Evolutionary conservation across 1,140 invertebrate species (phyloP).

Genomic region (Lucilia cuprina): DNA sequence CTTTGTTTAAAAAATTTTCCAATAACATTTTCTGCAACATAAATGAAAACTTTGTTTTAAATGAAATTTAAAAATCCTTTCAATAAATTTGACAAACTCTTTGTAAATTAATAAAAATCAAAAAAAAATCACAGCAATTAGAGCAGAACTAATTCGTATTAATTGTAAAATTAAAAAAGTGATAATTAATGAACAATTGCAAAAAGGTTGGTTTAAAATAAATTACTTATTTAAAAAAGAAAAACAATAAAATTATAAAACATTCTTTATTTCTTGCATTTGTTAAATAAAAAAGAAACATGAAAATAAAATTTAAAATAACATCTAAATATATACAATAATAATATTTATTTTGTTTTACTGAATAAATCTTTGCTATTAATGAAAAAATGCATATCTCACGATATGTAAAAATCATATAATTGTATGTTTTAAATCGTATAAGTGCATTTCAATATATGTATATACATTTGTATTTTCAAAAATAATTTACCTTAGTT

Average conservation of each 20-base stretch:
- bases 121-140: neutral
- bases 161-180: neutral
- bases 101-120: neutral
- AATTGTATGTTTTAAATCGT: no score
- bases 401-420: no score
- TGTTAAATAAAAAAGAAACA: neutral
- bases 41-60: no score
- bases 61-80: neutral
- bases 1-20: no score
- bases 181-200: neutral
- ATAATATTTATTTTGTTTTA: neutral
- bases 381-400: no score
- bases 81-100: neutral
- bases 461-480: no score
- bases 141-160: neutral
- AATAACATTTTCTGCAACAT: no score
- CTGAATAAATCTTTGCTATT: neutral
- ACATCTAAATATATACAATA: neutral
- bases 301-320: neutral
- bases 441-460: no score
- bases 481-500: no score
- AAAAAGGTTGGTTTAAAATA: neutral
- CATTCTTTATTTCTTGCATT: neutral
- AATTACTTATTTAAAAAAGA: neutral
- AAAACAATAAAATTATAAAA: no score